Evolutionary conservation across 2,113 vertebrate genomes (phyloP).

Genomic region (Phycodurus eques): DNA sequence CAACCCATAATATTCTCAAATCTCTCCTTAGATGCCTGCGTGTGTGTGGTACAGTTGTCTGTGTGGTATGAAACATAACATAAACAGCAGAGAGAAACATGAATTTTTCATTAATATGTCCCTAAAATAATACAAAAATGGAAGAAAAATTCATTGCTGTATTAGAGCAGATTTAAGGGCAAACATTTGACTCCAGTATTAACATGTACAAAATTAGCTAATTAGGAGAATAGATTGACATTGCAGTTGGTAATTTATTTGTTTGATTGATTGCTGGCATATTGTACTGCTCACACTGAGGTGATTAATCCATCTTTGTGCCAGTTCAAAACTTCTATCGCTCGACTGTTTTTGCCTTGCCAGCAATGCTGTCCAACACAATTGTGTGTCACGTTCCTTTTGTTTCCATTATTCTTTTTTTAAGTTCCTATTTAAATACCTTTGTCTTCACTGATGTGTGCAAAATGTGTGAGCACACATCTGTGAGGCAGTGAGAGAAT

Average conservation of each 20-base stretch:
- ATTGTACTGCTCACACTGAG: slow-evolving; percentile 59
- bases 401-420: slow-evolving; percentile 63
- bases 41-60: neutral
- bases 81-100: neutral
- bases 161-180: slow-evolving; percentile 56
- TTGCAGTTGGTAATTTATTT: slow-evolving; percentile 55
- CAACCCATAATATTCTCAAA: neutral
- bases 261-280: slow-evolving; percentile 66
- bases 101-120: neutral
- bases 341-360: slow-evolving; percentile 60
- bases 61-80: neutral
- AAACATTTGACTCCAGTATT: slow-evolving; percentile 54
- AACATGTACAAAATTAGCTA: slow-evolving; percentile 51
- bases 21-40: neutral
- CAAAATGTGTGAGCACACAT: slow-evolving; percentile 4
- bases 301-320: slow-evolving; percentile 67
- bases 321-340: slow-evolving; percentile 64
- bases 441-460: slow-evolving; percentile 14
- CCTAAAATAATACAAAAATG: neutral
- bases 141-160: slow-evolving; percentile 41
- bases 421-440: slow-evolving; percentile 42
- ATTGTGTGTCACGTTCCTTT: slow-evolving; percentile 66
- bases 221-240: slow-evolving; percentile 62
- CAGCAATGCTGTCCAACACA: slow-evolving; percentile 45
- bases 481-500: neutral